Conservation (phyloP, 2,113 vertebrate species). For the Thalassarche chlororhynchos region DNA sequence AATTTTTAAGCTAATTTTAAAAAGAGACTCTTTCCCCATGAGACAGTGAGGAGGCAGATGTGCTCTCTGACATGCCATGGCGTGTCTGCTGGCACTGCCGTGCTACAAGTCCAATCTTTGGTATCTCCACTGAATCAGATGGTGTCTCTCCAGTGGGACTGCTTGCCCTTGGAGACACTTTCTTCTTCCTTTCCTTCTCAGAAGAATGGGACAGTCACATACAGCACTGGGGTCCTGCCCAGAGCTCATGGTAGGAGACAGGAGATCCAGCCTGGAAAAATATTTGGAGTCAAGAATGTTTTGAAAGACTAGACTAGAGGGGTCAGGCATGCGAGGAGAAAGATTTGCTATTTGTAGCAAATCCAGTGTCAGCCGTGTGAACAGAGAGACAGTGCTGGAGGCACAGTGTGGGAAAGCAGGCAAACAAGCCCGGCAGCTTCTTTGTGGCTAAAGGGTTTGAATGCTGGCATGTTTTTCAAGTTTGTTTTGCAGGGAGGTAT, state of each 20-base stretch:
- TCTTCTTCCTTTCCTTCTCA: neutral
- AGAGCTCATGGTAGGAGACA: neutral
- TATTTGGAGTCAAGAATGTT: slow-evolving; percentile 37
- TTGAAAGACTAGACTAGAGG: neutral
- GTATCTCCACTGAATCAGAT: neutral
- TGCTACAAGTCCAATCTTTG: neutral
- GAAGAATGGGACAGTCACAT: neutral
- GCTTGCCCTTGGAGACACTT: neutral
- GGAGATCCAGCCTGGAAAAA: neutral
- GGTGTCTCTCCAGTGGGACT: neutral
- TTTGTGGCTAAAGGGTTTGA: neutral
- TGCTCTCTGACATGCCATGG: neutral
- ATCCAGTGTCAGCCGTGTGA: neutral
- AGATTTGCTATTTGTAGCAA: slow-evolving; percentile 34
- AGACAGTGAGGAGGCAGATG: neutral
- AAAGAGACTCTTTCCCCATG: neutral
- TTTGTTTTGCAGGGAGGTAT: neutral
- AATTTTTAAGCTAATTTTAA: neutral
- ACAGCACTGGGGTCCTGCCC: neutral
- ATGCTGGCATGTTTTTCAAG: neutral
- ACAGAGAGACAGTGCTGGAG: neutral
- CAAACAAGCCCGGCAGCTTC: neutral
- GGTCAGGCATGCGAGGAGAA: neutral
- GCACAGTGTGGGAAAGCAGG: slow-evolving; percentile 29
- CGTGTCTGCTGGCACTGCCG: neutral